Evolutionary conservation across 2,888 invertebrate genomes (phyloP), one percentile per base, ranked within the genome.

Genomic region (Heterodera filipjevi): DNA sequence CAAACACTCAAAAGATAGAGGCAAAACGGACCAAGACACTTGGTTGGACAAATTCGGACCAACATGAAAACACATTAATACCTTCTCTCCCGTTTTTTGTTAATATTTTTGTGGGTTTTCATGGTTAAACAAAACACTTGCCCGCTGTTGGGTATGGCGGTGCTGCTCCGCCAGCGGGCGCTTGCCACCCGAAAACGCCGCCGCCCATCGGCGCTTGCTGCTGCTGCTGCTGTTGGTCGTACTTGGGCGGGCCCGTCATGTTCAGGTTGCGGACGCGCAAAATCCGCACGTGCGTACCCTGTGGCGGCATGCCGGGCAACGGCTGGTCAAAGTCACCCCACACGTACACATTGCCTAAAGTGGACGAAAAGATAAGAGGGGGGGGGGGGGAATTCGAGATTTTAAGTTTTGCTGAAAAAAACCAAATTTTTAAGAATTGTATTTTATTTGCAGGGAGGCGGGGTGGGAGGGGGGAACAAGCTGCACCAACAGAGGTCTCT

Each of bases 281-380:
- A 66, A 88, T 87, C 12, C 88, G 84, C 12, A 88, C 82, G 81
- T 88, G 88, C 12, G 88, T 88, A 64, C 86, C 86, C n/a, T 79
- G 77, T 16, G 79, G 79, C 27, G 86, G 86, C 88, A 88, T 88
- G 66, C 88, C 88, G 35, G 88, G 88, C 39, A 88, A 81, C 68
- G 88, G 88, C 80, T 87, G 83, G 74, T 88, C 88, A 66, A 86
- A 89, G 77, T 88, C 88, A 59, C 88, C 88, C 87, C 88, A 88
- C 35, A 89, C 82, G 76, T 86, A 88, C 59, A 87, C 84, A 76
- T 85, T 86, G 71, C 86, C 86, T 86, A 66, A 53, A 85, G n/a
- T n/a, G n/a, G n/a, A n/a, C n/a, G n/a, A n/a, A n/a, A n/a, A n/a
- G n/a, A n/a, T n/a, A n/a, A n/a, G n/a, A 27, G 2, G 19, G 19